Evolutionary conservation across 2,888 invertebrate species (phyloP), one percentile per base, ranked within the genome.

Genomic region (Amblyjoppa proteus): DNA sequence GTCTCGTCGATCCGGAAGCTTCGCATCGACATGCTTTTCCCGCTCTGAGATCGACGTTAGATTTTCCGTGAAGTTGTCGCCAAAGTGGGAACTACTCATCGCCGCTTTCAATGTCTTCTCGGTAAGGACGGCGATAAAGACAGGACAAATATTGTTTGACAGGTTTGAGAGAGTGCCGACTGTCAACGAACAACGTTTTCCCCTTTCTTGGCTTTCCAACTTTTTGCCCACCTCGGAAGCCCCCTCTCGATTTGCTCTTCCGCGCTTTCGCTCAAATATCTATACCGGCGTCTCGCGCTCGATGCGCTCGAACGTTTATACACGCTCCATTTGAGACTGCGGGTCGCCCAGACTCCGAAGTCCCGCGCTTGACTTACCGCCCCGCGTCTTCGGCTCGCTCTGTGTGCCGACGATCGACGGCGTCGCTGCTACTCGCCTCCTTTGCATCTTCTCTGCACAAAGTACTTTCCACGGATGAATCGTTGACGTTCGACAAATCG

Each of bases 401-500:
- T 31, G 38, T 34, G 25, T 28, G 51, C 41, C 28, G 70, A 61
- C 56, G 70, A 41, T 70, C 77, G 66, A 31, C 31, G 64, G 41
- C 66, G 58, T 80, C 51, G 16, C 64, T 34, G 9, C 71, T 28
- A 28, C 71, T 5, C 45, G 13, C 66, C 61, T 77, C 68, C 66
- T 77, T 77, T 77, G 58, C 64, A 64, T 80, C 64, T 28, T 53
- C 25, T 28, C 41, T 38, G 34, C 82, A 77, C 58, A 85, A 83
- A 80, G 74, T 73, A 64, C 70, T 81, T 84, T 84, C 76, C 70
- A 84, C 76, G 78, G 70, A 75, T 84, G 80, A 84, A 76, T 80
- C 85, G 87, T 88, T 90, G 91, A 91, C 91, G 89, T 86, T 86
- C 90, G 90, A 92, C 92, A 91, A 92, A 91, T 91, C 89, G 91